phyloP scores from a whole-genome alignment of 2,888 invertebrate genomes.

The Melanophora roralis region DNA sequence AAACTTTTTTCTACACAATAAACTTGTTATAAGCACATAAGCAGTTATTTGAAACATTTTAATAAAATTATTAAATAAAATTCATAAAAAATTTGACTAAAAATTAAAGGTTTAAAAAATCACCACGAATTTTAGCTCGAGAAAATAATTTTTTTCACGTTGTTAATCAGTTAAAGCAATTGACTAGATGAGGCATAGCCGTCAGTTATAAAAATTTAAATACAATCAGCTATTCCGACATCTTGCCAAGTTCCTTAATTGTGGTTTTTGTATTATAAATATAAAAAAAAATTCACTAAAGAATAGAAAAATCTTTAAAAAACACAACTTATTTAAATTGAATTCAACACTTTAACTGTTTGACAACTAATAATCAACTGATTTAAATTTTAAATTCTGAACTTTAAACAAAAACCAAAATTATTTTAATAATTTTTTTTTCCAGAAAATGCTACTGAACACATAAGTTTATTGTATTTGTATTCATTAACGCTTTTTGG shows the following conservation, averaged over 20 bases:
- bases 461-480: background rate
- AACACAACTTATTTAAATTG: background rate
- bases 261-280: conserved; percentile 31
- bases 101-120: too few relatives aligned
- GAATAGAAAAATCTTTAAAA: too few relatives aligned
- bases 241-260: conserved; percentile 76
- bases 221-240: conserved; percentile 77
- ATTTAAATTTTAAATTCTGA: conserved; percentile 30
- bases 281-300: background rate
- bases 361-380: conserved; percentile 52
- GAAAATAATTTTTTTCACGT: conserved; percentile 42
- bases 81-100: too few relatives aligned
- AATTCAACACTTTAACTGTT: conserved; percentile 43
- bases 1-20: too few relatives aligned
- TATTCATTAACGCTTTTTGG: conserved; percentile 59
- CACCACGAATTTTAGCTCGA: too few relatives aligned
- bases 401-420: conserved; percentile 33
- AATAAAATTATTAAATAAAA: too few relatives aligned
- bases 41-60: too few relatives aligned
- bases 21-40: too few relatives aligned
- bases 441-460: background rate
- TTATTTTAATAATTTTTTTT: background rate
- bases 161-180: conserved; percentile 71
- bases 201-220: conserved; percentile 65
- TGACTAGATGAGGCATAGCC: conserved; percentile 77